Conservation (phyloP, 2,797 vertebrate genomes). For the Calcarius lapponicus region DNA sequence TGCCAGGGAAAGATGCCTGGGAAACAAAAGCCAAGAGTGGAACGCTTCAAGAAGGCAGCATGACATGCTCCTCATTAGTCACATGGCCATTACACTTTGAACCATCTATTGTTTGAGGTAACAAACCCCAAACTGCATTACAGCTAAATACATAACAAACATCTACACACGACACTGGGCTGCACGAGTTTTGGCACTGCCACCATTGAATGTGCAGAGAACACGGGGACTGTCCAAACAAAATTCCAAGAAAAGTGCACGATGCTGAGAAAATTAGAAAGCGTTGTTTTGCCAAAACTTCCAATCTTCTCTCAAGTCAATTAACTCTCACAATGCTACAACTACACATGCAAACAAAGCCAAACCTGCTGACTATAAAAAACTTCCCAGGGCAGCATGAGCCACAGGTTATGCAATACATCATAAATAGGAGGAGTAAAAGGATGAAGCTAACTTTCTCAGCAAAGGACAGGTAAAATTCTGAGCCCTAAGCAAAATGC, state of each 20-base stretch:
- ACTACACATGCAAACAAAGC: background rate
- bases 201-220: background rate
- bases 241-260: background rate
- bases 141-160: slow-evolving; percentile 46
- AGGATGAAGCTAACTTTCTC: background rate
- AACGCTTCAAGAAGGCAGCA: slow-evolving; percentile 46
- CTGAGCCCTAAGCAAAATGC: background rate
- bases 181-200: background rate
- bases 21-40: slow-evolving; percentile 64
- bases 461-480: background rate
- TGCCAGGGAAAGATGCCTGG: slow-evolving; percentile 60
- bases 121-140: slow-evolving; percentile 29
- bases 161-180: background rate
- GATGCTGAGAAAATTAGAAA: background rate
- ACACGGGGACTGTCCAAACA: background rate
- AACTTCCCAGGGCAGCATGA: background rate
- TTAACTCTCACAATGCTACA: background rate
- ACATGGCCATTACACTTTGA: slow-evolving; percentile 59
- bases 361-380: background rate
- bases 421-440: background rate
- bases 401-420: background rate
- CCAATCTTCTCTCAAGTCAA: background rate
- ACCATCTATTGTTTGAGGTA: slow-evolving; percentile 26
- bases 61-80: slow-evolving; percentile 65
- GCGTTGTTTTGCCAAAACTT: background rate